These are phyloP conservation scores for Intellagama lesueurii DNA, from an alignment of 2,797 vertebrate genomes.

Conservation along the genomic window DNA sequence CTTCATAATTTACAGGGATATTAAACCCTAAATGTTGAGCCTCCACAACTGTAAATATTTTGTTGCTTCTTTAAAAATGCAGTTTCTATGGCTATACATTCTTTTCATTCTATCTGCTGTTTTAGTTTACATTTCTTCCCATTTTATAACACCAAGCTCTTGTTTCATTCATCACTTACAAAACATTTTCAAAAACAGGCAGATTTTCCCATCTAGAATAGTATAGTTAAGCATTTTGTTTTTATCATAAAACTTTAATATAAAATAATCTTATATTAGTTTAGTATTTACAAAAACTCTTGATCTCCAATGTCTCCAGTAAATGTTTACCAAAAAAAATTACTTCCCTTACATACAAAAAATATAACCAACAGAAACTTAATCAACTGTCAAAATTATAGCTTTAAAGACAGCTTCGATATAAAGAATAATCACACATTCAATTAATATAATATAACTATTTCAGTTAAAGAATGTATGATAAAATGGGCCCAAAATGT, in stretches of 20 bases:
- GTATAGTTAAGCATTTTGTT: not conserved
- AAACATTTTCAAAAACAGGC: not conserved
- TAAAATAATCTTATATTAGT: slow-evolving; percentile 27
- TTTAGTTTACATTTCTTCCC: slow-evolving; percentile 15
- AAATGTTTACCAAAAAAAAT: not conserved
- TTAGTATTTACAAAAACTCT: too few species aligned
- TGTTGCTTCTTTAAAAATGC: slow-evolving; percentile 1
- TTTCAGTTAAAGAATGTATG: too few species aligned
- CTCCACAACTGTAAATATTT: slow-evolving; percentile 51
- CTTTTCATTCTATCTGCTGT: slow-evolving; percentile 20
- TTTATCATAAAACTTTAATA: not conserved
- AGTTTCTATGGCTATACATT: slow-evolving; percentile 3
- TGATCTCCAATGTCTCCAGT: not conserved
- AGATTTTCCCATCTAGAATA: not conserved
- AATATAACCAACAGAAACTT: slow-evolving; percentile 10
- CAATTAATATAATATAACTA: slow-evolving; percentile 35
- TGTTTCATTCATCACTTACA: slow-evolving; percentile 12
- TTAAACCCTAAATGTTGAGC: slow-evolving; percentile 15
- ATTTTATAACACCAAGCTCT: slow-evolving; percentile 14
- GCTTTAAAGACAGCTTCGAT: slow-evolving; percentile 46
- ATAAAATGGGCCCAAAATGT: too few species aligned
- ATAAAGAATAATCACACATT: slow-evolving; percentile 55
- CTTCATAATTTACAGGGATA: slow-evolving; percentile 27
- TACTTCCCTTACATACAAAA: not conserved
- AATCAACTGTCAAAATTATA: slow-evolving; percentile 37